phyloP scores from a whole-genome alignment of 2,888 invertebrate species.

The Lathronympha strigana region DNA sequence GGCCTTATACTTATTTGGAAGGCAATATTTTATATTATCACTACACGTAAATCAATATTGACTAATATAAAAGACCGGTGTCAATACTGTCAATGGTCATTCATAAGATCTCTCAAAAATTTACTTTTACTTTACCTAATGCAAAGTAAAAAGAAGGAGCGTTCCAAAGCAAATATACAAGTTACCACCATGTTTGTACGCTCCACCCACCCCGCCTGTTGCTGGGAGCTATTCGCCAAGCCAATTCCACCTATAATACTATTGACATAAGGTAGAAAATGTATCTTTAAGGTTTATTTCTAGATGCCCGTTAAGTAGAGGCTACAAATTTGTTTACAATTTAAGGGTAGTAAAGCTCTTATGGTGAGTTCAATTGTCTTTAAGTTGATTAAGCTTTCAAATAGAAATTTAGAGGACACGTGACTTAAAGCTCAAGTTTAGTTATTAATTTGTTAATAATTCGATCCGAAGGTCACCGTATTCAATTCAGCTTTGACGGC shows the following conservation, averaged over 20 bases:
- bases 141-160: conserved; percentile 18
- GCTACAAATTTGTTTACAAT: conserved; percentile 26
- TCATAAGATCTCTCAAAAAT: neutral
- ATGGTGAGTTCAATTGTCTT: conserved; percentile 9
- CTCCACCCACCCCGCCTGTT: conserved; percentile 42
- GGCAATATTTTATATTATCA: no score
- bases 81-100: no score
- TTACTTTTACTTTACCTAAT: conserved; percentile 14
- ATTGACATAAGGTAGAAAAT: neutral
- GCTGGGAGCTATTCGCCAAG: conserved; percentile 30
- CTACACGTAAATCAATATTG: no score
- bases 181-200: conserved; percentile 30
- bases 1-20: no score
- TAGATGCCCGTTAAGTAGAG: conserved; percentile 11
- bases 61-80: no score
- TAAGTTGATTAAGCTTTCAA: neutral
- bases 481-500: no score
- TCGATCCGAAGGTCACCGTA: no score
- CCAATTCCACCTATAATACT: neutral
- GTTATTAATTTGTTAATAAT: no score
- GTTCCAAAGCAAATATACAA: conserved; percentile 31
- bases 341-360: conserved; percentile 11
- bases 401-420: neutral
- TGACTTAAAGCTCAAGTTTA: no score
- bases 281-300: neutral